These are phyloP conservation scores for Glaucidium brasilianum DNA, from an alignment of 2,113 vertebrate species.

Conservation along the genomic window DNA sequence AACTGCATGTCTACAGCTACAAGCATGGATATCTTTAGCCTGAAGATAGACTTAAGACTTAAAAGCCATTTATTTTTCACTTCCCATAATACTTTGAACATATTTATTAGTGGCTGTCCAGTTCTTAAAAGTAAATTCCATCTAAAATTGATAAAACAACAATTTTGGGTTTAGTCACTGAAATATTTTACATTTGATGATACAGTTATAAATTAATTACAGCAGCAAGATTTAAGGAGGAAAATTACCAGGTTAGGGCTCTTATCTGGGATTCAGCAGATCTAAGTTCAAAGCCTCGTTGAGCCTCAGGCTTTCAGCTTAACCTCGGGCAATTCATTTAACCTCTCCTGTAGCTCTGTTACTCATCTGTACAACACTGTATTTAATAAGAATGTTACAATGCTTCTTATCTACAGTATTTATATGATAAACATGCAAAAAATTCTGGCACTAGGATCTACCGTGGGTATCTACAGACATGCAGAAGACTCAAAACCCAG, in stretches of 20 bases:
- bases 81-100: not conserved
- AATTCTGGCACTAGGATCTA: not conserved
- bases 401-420: not conserved
- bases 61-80: not conserved
- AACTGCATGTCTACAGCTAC: not conserved
- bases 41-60: not conserved
- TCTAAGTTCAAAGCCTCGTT: slow-evolving; percentile 22
- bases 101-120: not conserved
- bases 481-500: not conserved
- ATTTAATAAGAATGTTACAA: not conserved
- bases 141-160: not conserved
- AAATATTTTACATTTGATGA: not conserved
- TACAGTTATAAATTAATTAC: not conserved
- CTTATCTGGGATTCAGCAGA: slow-evolving; percentile 4
- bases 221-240: not conserved
- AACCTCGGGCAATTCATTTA: slow-evolving; percentile 28
- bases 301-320: slow-evolving; percentile 10
- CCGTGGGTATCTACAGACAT: not conserved
- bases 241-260: slow-evolving; percentile 15
- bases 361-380: not conserved
- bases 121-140: not conserved
- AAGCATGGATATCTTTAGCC: not conserved
- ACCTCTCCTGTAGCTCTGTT: not conserved
- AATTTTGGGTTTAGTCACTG: not conserved
- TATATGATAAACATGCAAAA: not conserved